Percentiles rank a stretch among this genome's conserved stretches.
phyloP scores from a whole-genome alignment of 2,888 invertebrate species.

The Microplitis manilae region DNA sequence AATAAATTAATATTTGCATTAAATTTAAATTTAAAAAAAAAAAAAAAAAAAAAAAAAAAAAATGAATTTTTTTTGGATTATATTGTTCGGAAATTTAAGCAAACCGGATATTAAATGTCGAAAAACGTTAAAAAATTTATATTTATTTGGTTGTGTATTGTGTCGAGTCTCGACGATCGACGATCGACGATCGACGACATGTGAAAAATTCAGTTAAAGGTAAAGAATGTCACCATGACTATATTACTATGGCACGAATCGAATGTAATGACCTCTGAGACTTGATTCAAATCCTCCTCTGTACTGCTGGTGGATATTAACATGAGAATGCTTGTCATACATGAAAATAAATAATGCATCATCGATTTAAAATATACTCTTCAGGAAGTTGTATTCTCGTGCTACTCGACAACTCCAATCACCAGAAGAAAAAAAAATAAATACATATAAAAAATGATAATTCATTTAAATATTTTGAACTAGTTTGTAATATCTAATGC shows the following conservation, averaged over 20 bases:
- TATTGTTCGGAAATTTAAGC: no score
- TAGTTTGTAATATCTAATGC: no score
- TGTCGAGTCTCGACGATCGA: background rate
- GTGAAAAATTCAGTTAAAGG: constrained; percentile 32
- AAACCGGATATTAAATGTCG: no score
- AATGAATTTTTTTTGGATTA: no score
- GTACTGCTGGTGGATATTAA: constrained; percentile 51
- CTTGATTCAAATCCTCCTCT: constrained; percentile 13
- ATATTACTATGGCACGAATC: constrained; percentile 47
- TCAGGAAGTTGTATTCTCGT: background rate
- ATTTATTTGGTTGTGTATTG: background rate
- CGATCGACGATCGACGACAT: background rate
- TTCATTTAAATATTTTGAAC: no score
- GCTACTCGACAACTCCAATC: background rate
- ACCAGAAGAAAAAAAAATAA: background rate
- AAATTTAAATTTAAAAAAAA: background rate
- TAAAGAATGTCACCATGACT: constrained; percentile 40
- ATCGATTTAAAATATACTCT: constrained; percentile 36
- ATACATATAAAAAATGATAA: no score
- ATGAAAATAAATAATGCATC: constrained; percentile 65
- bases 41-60: no score
- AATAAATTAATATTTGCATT: background rate
- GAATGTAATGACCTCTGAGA: constrained; percentile 57
- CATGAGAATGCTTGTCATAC: constrained; percentile 65
- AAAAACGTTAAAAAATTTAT: background rate